Percentiles rank a stretch among this genome's conserved stretches.
Conservation (phyloP, 2,888 invertebrate species). For the Tipula confusa region DNA sequence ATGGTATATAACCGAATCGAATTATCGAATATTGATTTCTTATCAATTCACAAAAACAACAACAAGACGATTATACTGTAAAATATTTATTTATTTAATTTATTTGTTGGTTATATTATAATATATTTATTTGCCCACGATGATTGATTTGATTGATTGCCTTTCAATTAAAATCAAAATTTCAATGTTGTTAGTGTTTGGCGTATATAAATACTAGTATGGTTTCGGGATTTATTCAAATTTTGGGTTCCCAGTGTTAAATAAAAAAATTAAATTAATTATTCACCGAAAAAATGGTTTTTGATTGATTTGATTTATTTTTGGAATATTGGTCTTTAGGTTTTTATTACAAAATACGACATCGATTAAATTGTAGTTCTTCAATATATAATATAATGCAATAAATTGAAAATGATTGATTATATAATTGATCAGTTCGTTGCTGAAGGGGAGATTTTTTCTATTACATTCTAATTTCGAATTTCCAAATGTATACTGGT, state of each 20-base stretch:
- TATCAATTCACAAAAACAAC: no score
- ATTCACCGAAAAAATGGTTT: not conserved
- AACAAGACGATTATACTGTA: not conserved
- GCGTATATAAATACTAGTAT: not conserved
- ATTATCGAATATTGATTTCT: no score
- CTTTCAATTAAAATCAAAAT: not conserved
- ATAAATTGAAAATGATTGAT: not conserved
- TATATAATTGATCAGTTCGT: not conserved
- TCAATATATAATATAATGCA: not conserved
- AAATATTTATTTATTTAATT: not conserved
- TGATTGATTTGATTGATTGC: conserved; percentile 12
- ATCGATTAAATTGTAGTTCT: not conserved
- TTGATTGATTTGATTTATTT: conserved; percentile 7
- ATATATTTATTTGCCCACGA: not conserved
- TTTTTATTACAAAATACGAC: not conserved
- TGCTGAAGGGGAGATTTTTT: no score
- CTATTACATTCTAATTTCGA: no score
- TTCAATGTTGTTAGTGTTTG: not conserved
- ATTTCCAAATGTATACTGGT: no score
- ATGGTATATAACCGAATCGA: no score
- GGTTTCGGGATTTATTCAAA: not conserved
- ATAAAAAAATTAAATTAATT: not conserved
- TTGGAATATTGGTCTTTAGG: not conserved
- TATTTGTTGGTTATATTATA: not conserved
- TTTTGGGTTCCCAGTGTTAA: no score